Conservation (phyloP, 2,888 invertebrate genomes). For the Hanleya hanleyi region DNA sequence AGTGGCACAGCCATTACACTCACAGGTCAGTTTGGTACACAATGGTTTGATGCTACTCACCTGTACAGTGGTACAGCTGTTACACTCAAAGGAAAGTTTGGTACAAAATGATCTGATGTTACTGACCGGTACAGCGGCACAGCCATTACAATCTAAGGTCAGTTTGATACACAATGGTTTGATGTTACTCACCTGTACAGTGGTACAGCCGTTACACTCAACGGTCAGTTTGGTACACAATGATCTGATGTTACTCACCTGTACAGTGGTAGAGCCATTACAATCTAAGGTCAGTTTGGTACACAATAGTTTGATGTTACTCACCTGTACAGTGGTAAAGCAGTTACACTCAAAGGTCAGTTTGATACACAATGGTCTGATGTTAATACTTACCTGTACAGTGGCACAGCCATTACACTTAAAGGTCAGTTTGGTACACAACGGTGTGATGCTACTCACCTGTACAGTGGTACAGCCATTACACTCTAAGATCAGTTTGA, state of each 20-base stretch:
- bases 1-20: no score
- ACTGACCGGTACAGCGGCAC: conserved; percentile 88
- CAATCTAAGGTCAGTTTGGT: no score
- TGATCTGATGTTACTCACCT: conserved; percentile 84
- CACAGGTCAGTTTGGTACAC: no score
- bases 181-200: conserved; percentile 79
- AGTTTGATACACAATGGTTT: no score
- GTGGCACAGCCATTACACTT: conserved; percentile 81
- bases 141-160: no score
- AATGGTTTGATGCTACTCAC: conserved; percentile 77
- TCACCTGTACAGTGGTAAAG: conserved; percentile 81
- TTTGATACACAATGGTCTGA: conserved; percentile 83
- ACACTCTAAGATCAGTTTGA: no score
- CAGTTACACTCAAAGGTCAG: conserved; percentile 85
- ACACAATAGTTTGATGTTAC: no score
- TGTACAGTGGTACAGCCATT: conserved; percentile 86
- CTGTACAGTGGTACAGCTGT: conserved; percentile 80
- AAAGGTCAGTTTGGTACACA: conserved; percentile 86
- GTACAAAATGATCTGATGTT: conserved; percentile 83
- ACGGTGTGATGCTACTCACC: conserved; percentile 83
- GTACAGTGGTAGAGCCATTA: no score
- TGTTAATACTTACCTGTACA: conserved; percentile 79
- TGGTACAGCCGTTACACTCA: conserved; percentile 81
- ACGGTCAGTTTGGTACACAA: conserved; percentile 86
- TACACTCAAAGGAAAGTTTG: conserved; percentile 86